Evolutionary conservation across 2,797 vertebrate genomes (phyloP), one percentile per base, ranked within the genome.

Genomic region (Kryptolebias ocellatus): DNA sequence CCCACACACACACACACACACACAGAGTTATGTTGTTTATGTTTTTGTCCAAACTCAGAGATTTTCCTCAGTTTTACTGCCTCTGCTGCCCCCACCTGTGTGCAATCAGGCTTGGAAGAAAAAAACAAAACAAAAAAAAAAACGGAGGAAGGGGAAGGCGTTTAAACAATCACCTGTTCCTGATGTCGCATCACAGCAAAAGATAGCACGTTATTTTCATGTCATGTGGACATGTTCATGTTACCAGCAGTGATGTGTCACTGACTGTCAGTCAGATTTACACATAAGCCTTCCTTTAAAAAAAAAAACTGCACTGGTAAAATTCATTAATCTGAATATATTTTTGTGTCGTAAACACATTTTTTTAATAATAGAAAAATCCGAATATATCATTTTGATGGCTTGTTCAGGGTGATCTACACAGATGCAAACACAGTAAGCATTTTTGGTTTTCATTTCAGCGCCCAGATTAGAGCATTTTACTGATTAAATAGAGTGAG

Each of bases 151-250:
- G 44, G 46, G 7, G 39, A 51, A 16, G 14, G 24, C 57, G 39
- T 67, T 74, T 66, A 67, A 16, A 74, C 59, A 70, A 31, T 69
- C 57, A 73, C 80, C 63, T 64, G 28, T 51, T 72, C 42, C 47
- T 52, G 74, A 15, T 60, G 53, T 79, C 60, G 51, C 4, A 53
- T 16, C 29, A 46, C 63, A 15, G 56, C 74, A 85, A 56, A 51
- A 18, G 78, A 78, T 91, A 83, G 94, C 74, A 92, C 68, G 92
- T 81, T 78, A 54, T 53, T 56, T 39, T 78, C 90, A 56, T 94
- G 94, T 93, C 89, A 93, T 92, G 90, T 91, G 88, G 84, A 92
- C 94, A 93, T 92, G 85, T 85, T 92, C 50, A 39, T 73, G 64
- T 74, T 62, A 34, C 85, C 91, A 87, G 84, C 39, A 42, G 39